These are phyloP conservation scores for Acanthurus lineatus DNA, from an alignment of 2,797 vertebrate genomes.

Conservation along the genomic window DNA sequence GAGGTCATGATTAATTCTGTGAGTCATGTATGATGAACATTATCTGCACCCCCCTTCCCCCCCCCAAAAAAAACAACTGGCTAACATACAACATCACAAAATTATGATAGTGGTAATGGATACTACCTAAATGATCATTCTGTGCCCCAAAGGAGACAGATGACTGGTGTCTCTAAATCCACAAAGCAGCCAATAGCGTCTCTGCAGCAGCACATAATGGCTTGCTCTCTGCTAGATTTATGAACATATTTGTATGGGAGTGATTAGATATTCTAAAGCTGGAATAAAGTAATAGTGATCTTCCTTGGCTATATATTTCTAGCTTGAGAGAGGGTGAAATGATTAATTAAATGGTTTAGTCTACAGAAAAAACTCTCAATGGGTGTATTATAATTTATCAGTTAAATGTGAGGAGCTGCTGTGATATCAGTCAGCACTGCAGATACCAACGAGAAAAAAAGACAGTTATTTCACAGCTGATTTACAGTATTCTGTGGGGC, in stretches of 20 bases:
- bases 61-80: neutral
- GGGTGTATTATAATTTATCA: neutral
- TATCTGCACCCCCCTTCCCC: conserved; percentile 9
- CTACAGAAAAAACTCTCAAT: neutral
- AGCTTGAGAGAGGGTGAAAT: conserved; percentile 12
- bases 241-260: conserved; percentile 29
- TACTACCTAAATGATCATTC: conserved; percentile 47
- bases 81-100: conserved; percentile 22
- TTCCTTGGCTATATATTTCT: conserved; percentile 7
- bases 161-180: conserved; percentile 58
- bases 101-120: conserved; percentile 45
- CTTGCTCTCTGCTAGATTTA: conserved; percentile 43
- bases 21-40: conserved; percentile 28
- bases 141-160: conserved; percentile 22
- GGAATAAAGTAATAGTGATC: conserved; percentile 12
- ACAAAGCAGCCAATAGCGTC: conserved; percentile 37
- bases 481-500: neutral
- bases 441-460: neutral
- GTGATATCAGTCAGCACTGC: neutral
- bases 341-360: neutral
- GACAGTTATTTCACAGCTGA: conserved; percentile 4
- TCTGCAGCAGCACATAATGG: conserved; percentile 25
- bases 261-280: conserved; percentile 51
- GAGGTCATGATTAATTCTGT: conserved; percentile 41
- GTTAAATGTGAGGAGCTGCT: neutral